Percentiles rank a stretch among this genome's conserved stretches.
Conservation (phyloP, 1,140 invertebrate species). For the Dolichoris vasculosae region DNA sequence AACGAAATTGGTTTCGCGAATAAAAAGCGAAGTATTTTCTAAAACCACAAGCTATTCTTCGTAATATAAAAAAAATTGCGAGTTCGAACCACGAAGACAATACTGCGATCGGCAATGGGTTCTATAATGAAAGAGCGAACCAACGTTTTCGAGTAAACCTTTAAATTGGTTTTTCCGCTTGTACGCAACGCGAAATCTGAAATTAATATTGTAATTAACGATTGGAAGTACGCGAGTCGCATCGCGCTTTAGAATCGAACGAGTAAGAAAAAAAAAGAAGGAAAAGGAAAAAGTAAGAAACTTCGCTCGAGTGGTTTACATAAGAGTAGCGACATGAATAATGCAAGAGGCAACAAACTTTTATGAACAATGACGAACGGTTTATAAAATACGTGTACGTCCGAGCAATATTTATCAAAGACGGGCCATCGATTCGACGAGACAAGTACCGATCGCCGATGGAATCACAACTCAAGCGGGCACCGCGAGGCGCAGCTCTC, state of each 20-base stretch:
- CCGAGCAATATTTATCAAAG: conserved; percentile 12
- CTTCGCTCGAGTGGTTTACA: background rate
- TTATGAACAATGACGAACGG: conserved; percentile 24
- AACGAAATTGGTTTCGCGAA: background rate
- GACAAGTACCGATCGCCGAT: conserved; percentile 1
- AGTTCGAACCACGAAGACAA: background rate
- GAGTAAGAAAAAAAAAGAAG: background rate
- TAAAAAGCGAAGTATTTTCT: background rate
- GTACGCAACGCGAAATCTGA: no score
- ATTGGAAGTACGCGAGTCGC: background rate
- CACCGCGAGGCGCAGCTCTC: background rate
- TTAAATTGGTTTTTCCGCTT: background rate
- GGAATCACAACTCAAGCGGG: conserved; percentile 2
- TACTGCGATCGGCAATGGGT: background rate
- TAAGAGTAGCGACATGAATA: background rate
- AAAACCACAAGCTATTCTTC: background rate
- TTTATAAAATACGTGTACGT: conserved; percentile 22
- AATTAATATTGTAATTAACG: conserved; percentile 5
- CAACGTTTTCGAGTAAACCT: background rate
- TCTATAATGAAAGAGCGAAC: background rate
- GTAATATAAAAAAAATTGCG: background rate
- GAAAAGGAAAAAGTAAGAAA: background rate
- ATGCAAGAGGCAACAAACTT: conserved; percentile 5
- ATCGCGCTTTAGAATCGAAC: background rate
- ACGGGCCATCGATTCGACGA: background rate